Percentiles rank a stretch among this genome's conserved stretches.
Evolutionary conservation across 2,888 invertebrate genomes (phyloP).

Genomic region (Drosophila atripex): DNA sequence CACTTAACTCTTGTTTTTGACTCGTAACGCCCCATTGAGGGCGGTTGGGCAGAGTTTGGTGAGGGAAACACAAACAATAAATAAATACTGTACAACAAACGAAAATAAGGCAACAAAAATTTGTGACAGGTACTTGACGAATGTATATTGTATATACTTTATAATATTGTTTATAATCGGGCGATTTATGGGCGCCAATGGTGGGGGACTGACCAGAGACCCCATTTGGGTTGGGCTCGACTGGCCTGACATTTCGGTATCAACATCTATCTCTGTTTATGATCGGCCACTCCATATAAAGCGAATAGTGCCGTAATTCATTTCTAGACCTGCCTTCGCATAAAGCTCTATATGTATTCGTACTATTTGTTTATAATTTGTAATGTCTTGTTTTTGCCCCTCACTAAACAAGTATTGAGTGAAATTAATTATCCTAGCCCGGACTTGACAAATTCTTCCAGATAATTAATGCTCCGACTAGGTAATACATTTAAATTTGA

Average conservation of each 20-base stretch:
- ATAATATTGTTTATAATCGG: slow-evolving; percentile 55
- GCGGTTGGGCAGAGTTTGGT: not conserved
- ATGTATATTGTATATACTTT: slow-evolving; percentile 28
- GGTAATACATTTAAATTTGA: slow-evolving; percentile 34
- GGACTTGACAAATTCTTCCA: slow-evolving; percentile 22
- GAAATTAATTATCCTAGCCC: slow-evolving; percentile 23
- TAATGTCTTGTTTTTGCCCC: slow-evolving; percentile 5
- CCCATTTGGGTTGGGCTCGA: slow-evolving; percentile 28
- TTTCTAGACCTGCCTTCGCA: slow-evolving; percentile 24
- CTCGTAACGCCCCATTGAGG: slow-evolving; percentile 11
- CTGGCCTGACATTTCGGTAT: slow-evolving; percentile 33
- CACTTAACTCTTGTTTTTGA: not conserved
- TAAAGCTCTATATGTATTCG: not conserved
- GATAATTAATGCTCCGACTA: slow-evolving; percentile 35
- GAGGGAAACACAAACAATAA: slow-evolving; percentile 13
- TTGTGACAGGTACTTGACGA: slow-evolving; percentile 57
- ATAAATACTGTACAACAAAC: slow-evolving; percentile 4
- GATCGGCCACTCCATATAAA: slow-evolving; percentile 26
- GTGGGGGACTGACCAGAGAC: slow-evolving; percentile 20
- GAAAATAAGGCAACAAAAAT: slow-evolving; percentile 26
- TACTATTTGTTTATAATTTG: slow-evolving; percentile 7
- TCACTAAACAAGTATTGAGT: not conserved
- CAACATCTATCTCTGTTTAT: slow-evolving; percentile 35
- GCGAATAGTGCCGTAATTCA: slow-evolving; percentile 36
- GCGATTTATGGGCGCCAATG: slow-evolving; percentile 51